These are phyloP conservation scores for Phymastichus coffea DNA, from an alignment of 1,140 invertebrate species.

Conservation along the genomic window DNA sequence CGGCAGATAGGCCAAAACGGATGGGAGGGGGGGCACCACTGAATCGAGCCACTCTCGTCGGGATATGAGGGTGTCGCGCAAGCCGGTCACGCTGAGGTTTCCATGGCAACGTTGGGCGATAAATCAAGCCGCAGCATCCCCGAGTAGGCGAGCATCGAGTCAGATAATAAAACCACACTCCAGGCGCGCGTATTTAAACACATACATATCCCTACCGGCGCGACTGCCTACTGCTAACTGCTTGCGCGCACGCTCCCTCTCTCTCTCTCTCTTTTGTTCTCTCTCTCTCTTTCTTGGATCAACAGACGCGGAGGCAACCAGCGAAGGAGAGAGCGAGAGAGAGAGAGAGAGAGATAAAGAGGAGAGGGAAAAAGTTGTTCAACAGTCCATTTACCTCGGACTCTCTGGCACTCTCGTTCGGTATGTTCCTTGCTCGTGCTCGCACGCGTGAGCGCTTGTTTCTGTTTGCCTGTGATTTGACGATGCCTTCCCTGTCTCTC, in stretches of 20 bases:
- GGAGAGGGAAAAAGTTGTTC: constrained; percentile 26
- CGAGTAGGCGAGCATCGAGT: constrained; percentile 35
- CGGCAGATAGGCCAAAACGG: too few species aligned
- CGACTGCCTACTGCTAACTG: constrained; percentile 34
- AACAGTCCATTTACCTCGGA: constrained; percentile 29
- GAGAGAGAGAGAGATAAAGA: background rate
- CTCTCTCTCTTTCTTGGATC: background rate
- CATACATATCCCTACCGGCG: constrained; percentile 34
- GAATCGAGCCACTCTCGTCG: too few species aligned
- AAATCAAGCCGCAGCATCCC: constrained; percentile 55
- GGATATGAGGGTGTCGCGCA: constrained; percentile 55
- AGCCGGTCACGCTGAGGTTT: constrained; percentile 54
- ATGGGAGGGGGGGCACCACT: too few species aligned
- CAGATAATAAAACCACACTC: constrained; percentile 39
- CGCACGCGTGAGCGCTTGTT: background rate
- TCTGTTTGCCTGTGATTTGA: constrained; percentile 30
- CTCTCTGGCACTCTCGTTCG: constrained; percentile 6
- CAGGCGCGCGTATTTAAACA: constrained; percentile 31
- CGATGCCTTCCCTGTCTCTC: constrained; percentile 18
- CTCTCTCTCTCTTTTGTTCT: constrained; percentile 16
- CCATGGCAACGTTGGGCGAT: constrained; percentile 54
- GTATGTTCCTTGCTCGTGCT: background rate
- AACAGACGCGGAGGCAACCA: too few species aligned
- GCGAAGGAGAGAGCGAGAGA: too few species aligned
- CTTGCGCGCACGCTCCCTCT: constrained; percentile 41